Percentiles rank a stretch among this genome's conserved stretches.
phyloP scores from a whole-genome alignment of 2,888 invertebrate species.

The Andrena hattorfiana region DNA sequence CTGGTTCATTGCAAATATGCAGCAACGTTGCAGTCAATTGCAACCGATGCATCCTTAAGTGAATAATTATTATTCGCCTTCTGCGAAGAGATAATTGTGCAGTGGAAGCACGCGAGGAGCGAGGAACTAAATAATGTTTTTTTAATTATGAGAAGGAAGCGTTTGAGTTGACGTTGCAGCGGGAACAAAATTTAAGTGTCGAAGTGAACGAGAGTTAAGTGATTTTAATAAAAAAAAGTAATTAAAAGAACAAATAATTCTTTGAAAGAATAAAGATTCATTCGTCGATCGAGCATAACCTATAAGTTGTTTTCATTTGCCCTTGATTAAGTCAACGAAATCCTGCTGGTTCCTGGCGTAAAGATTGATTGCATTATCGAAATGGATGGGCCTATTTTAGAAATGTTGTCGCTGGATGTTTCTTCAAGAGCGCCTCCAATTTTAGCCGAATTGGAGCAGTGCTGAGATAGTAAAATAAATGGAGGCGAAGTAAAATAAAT shows the following conservation, averaged over 20 bases:
- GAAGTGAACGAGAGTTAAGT: too few relatives aligned
- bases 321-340: not conserved
- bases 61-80: slow-evolving; percentile 7
- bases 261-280: too few relatives aligned
- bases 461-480: slow-evolving; percentile 34
- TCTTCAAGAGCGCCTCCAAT: slow-evolving; percentile 4
- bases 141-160: too few relatives aligned
- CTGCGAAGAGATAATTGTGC: not conserved
- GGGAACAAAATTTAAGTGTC: too few relatives aligned
- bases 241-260: too few relatives aligned
- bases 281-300: too few relatives aligned
- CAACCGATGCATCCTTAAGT: not conserved
- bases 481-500: slow-evolving; percentile 39
- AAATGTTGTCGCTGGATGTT: not conserved
- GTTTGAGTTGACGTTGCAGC: too few relatives aligned
- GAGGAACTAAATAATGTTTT: too few relatives aligned
- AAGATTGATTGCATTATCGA: not conserved
- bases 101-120: too few relatives aligned
- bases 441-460: slow-evolving; percentile 23
- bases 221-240: too few relatives aligned
- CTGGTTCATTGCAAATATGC: slow-evolving; percentile 20
- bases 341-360: not conserved
- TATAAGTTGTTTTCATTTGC: too few relatives aligned
- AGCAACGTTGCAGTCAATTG: slow-evolving; percentile 12
- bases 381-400: not conserved